Conservation (phyloP, 2,113 vertebrate species). For the Ursus arctos region DNA sequence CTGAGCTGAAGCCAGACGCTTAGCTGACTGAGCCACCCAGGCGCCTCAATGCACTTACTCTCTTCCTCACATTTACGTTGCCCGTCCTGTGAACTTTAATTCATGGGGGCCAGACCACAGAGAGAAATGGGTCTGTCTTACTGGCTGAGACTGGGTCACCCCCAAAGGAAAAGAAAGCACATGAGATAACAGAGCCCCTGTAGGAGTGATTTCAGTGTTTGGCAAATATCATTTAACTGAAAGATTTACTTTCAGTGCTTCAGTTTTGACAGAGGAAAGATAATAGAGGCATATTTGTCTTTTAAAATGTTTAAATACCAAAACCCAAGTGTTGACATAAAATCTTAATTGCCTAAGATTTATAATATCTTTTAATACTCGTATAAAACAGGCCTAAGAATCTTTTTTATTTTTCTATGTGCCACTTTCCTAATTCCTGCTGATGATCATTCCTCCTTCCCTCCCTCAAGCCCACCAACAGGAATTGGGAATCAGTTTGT, state of each 20-base stretch:
- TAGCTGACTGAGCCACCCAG: neutral
- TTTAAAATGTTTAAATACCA: constrained; percentile 22
- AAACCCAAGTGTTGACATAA: neutral
- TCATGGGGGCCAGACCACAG: neutral
- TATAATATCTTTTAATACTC: neutral
- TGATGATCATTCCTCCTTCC: neutral
- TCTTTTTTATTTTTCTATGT: neutral
- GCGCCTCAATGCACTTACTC: neutral
- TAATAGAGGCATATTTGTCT: neutral
- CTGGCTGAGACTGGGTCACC: neutral
- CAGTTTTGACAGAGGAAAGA: constrained; percentile 7
- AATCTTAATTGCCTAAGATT: constrained; percentile 22
- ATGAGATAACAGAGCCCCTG: neutral
- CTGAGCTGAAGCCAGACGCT: neutral
- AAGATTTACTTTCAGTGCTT: neutral
- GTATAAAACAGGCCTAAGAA: neutral
- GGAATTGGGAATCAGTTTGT: neutral
- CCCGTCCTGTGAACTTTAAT: neutral
- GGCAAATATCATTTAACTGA: neutral
- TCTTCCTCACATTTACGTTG: neutral
- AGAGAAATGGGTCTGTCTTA: neutral
- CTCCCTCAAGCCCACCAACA: neutral
- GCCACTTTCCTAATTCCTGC: neutral
- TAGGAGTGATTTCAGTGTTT: neutral
- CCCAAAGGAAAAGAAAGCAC: neutral